These are phyloP conservation scores for Rousettus leschenaultii DNA, from an alignment of 2,113 vertebrate genomes.

Conservation along the genomic window DNA sequence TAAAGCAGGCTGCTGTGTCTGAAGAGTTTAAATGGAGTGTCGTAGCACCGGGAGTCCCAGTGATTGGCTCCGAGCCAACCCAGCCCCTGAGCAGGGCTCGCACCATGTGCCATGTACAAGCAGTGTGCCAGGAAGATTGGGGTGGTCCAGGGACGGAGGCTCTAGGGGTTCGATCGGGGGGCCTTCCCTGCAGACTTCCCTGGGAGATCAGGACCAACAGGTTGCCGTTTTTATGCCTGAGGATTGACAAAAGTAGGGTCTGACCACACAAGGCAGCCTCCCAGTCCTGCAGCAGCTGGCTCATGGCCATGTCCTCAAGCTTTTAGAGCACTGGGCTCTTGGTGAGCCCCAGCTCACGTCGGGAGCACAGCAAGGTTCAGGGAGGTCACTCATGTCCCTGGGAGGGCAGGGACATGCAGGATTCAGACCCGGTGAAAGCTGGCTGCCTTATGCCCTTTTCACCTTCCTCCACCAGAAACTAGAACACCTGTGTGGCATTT, in stretches of 20 bases:
- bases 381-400: not conserved
- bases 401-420: not conserved
- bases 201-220: not conserved
- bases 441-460: not conserved
- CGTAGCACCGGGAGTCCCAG: not conserved
- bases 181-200: not conserved
- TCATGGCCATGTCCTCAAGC: not conserved
- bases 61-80: not conserved
- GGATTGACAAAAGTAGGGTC: not conserved
- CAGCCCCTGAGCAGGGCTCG: not conserved
- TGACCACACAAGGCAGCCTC: not conserved
- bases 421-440: not conserved
- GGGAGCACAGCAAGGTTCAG: not conserved
- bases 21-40: not conserved
- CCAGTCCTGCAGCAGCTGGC: not conserved
- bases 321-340: not conserved
- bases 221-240: not conserved
- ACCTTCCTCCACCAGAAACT: not conserved
- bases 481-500: not conserved
- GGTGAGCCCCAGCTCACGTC: not conserved
- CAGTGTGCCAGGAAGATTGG: not conserved
- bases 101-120: not conserved
- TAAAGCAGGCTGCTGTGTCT: not conserved
- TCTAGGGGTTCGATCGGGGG: accelerated
- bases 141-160: not conserved